These are phyloP conservation scores for Onychostruthus taczanowskii DNA, from an alignment of 2,113 vertebrate genomes.

Conservation along the genomic window DNA sequence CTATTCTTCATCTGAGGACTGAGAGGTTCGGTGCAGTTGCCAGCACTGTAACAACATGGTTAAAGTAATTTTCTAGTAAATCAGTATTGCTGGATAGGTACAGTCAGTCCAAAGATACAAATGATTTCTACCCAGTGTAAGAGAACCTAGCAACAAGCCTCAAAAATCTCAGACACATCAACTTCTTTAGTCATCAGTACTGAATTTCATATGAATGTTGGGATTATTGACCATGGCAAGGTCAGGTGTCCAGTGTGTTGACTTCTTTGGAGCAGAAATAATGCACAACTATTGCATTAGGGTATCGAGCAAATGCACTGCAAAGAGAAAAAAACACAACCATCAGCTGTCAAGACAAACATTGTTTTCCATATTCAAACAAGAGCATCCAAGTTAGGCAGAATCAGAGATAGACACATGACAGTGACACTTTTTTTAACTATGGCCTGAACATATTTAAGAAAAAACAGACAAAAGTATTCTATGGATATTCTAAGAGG, in stretches of 20 bases:
- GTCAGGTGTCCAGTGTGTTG: conserved; percentile 86
- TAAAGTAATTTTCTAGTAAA: conserved; percentile 51
- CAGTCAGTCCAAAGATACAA: conserved; percentile 36
- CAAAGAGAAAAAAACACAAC: conserved; percentile 8
- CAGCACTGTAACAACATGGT: background rate
- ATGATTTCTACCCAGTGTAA: background rate
- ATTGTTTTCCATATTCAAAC: background rate
- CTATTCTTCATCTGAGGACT: background rate
- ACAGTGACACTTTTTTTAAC: background rate
- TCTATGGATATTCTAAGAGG: background rate
- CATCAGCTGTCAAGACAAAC: background rate
- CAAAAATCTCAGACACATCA: background rate
- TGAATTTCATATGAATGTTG: background rate
- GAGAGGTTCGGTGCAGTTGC: conserved; percentile 11
- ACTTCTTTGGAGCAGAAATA: conserved; percentile 99
- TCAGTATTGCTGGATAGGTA: background rate
- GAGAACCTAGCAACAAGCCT: conserved; percentile 17
- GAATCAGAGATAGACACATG: background rate
- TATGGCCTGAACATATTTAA: background rate
- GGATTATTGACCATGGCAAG: background rate
- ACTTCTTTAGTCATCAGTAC: background rate
- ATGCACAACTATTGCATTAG: conserved; percentile 94
- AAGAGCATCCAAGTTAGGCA: background rate
- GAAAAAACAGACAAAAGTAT: background rate
- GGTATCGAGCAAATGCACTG: conserved; percentile 97